Evolutionary conservation across 1,140 invertebrate species (phyloP).

Genomic region (Cherax destructor): DNA sequence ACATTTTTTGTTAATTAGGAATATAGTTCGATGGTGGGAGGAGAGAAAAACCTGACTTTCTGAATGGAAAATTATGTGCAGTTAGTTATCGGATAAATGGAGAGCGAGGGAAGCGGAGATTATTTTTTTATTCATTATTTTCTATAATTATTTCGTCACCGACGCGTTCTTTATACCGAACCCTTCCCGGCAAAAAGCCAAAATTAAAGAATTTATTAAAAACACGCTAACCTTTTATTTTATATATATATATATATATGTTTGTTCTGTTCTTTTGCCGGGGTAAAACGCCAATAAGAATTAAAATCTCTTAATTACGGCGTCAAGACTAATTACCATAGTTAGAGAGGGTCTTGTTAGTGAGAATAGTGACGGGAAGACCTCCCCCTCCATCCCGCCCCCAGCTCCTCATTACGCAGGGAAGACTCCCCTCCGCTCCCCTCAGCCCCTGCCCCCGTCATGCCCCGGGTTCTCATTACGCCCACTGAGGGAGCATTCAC

Average conservation of each 20-base stretch:
- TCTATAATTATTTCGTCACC: background rate
- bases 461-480: constrained; percentile 13
- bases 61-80: constrained; percentile 34
- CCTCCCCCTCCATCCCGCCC: background rate
- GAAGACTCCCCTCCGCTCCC: background rate
- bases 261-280: too few relatives aligned
- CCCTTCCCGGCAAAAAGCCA: background rate
- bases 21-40: background rate
- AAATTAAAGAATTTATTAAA: background rate
- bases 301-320: constrained; percentile 38
- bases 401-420: too few relatives aligned
- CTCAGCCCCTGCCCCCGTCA: too few relatives aligned
- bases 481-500: constrained; percentile 25
- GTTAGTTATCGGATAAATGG: background rate
- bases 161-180: background rate
- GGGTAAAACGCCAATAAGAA: background rate
- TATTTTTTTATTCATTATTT: constrained; percentile 32
- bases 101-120: background rate
- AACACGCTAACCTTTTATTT: background rate
- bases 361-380: constrained; percentile 24
- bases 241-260: too few relatives aligned
- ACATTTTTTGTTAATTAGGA: constrained; percentile 30
- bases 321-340: constrained; percentile 32
- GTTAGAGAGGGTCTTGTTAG: constrained; percentile 26
- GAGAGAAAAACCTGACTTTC: background rate